Base-by-base conservation (phyloP, 2,888 invertebrate genomes). In the Gymnosoma rotundatum region DNA sequence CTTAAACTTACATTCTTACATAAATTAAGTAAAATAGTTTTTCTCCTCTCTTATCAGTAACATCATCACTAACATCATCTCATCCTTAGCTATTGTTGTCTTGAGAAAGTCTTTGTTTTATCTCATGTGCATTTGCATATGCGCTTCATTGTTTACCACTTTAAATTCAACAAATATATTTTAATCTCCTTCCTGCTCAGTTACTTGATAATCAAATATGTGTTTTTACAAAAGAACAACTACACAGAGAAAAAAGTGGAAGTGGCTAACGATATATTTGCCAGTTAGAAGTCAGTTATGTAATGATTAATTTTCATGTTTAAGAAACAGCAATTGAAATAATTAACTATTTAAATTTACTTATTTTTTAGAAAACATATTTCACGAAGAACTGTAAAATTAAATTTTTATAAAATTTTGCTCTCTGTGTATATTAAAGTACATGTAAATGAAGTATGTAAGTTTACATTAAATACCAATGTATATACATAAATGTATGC, bases 111-210 rank as follows among this genome's bases (percentile, higher is more conserved):
- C 25, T 63, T 66, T 66, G 72, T 72, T 42, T 64, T 3, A 45
- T 0, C 38, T 45, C 20, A n/a, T n/a, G n/a, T n/a, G 42, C 18
- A 42, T 48, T 45, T 45, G 9, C 42, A 58, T 66, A 54, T 54
- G 73, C 18, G 67, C 32, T 67, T 32, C 16, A 73, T 67, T 54
- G 60, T 67, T 73, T 36, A 20, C 52, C 60, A 61, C 42, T 66
- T 64, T 66, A 73, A 67, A 60, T 66, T 79, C 66, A 60, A 16
- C 61, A n/a, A 70, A 45, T 67, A 25, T 66, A 61, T 66, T 78
- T 54, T 61, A 67, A 67, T 66, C 73, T 74, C 20, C 52, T 67
- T 74, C 56, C 80, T 21, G 52, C 66, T 67, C 60, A 67, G 52
- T 73, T 73, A 66, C 67, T 66, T 52, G 36, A 60, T 42, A 45